A percentile compares a stretch with the other conserved stretches of the same genome.
phyloP scores from a whole-genome alignment of 2,113 vertebrate genomes.

The Illadopsis cleaveri region DNA sequence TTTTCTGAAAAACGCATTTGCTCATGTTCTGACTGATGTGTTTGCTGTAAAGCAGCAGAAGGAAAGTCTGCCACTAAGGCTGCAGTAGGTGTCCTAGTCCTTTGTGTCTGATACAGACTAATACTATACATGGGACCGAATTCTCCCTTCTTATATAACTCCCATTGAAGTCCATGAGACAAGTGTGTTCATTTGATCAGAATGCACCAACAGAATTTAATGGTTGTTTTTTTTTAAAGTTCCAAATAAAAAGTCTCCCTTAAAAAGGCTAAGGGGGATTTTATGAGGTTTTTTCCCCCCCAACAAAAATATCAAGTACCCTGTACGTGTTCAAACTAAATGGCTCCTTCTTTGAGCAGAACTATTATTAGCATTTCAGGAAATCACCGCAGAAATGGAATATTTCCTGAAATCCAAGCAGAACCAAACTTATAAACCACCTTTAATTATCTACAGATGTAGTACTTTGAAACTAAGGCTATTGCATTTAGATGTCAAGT shows the following conservation, averaged over 20 bases:
- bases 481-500: slow-evolving; percentile 59
- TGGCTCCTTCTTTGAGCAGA: neutral
- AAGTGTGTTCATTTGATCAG: slow-evolving; percentile 34
- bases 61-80: slow-evolving; percentile 42
- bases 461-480: slow-evolving; percentile 49
- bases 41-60: slow-evolving; percentile 61
- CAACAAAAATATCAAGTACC: neutral
- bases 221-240: neutral
- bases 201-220: slow-evolving; percentile 45
- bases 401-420: slow-evolving; percentile 53
- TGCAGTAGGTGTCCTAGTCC: slow-evolving; percentile 35
- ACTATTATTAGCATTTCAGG: slow-evolving; percentile 61
- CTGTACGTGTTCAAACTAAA: neutral
- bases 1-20: slow-evolving; percentile 60
- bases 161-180: slow-evolving; percentile 40
- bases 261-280: neutral
- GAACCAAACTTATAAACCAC: slow-evolving; percentile 52
- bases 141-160: slow-evolving; percentile 44
- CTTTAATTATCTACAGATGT: slow-evolving; percentile 60
- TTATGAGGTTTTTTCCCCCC: neutral
- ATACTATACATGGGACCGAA: neutral
- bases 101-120: slow-evolving; percentile 41
- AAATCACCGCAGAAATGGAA: slow-evolving; percentile 46
- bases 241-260: slow-evolving; percentile 11
- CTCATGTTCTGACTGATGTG: slow-evolving; percentile 46